A percentile compares a stretch with the other conserved stretches of the same genome.
These are phyloP conservation scores for Mergus octosetaceus DNA, from an alignment of 2,797 vertebrate species.

Conservation along the genomic window DNA sequence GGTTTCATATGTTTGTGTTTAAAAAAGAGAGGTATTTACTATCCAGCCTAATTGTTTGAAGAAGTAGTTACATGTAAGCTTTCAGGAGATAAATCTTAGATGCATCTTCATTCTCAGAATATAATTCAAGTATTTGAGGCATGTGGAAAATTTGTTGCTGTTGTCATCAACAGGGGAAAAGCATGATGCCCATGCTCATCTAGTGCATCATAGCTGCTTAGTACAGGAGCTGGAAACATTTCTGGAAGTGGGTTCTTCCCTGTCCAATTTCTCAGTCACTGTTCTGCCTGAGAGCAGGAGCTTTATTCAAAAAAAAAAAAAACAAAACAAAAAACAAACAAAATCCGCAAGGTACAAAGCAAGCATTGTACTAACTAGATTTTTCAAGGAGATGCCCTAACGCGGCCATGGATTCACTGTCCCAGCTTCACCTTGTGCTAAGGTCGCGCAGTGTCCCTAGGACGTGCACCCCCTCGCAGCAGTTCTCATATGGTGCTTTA, in stretches of 20 bases:
- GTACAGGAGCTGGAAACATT: neutral
- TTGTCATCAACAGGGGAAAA: neutral
- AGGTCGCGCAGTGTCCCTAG: neutral
- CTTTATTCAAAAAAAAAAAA: neutral
- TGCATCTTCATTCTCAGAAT: slow-evolving; percentile 11
- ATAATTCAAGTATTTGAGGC: neutral
- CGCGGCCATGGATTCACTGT: neutral
- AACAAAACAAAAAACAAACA: neutral
- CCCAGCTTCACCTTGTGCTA: neutral
- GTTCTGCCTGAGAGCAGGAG: neutral
- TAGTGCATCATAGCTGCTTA: neutral
- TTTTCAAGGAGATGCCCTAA: neutral
- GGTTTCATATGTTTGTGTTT: slow-evolving; percentile 29
- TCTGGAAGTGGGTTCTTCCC: neutral
- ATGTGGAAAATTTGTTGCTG: neutral
- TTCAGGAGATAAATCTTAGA: neutral
- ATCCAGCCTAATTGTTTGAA: slow-evolving; percentile 27
- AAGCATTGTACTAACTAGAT: neutral
- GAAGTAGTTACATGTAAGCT: neutral
- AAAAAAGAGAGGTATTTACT: slow-evolving; percentile 19
- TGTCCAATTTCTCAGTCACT: neutral
- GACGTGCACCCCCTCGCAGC: accelerated
- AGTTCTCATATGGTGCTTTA: neutral
- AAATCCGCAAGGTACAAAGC: neutral
- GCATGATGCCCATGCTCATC: neutral